Percentiles rank a stretch among this genome's conserved stretches.
Evolutionary conservation across 1,140 invertebrate species (phyloP).

Genomic region (Drosophila triauraria): DNA sequence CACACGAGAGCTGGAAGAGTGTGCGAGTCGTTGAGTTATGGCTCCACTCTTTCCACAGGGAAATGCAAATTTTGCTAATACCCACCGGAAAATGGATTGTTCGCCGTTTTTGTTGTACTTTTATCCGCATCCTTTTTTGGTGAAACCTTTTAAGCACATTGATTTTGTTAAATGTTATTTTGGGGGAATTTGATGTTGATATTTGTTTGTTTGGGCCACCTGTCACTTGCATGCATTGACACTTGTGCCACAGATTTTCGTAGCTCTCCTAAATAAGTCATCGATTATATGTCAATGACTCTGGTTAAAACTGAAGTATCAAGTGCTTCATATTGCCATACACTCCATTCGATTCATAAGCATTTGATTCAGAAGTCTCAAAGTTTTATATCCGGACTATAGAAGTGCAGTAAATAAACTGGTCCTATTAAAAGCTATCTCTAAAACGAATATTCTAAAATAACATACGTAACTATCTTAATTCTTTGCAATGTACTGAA

Average conservation of each 20-base stretch:
- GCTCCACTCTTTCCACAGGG: conserved; percentile 4
- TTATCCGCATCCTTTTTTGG: conserved; percentile 17
- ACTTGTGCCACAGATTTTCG: conserved; percentile 49
- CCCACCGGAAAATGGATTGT: conserved; percentile 31
- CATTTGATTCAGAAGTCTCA: no score
- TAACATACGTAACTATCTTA: neutral
- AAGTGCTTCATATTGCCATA: neutral
- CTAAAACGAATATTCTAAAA: no score
- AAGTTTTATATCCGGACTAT: no score
- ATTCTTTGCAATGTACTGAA: neutral
- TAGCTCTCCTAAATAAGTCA: conserved; percentile 34
- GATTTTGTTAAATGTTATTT: conserved; percentile 55
- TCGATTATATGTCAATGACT: conserved; percentile 46
- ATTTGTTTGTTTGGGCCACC: conserved; percentile 33
- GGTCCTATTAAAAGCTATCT: no score
- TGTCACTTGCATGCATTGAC: conserved; percentile 62
- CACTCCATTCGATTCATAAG: neutral
- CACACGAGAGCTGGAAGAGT: conserved; percentile 12
- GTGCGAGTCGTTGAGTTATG: conserved; percentile 35
- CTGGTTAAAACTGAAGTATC: conserved; percentile 1
- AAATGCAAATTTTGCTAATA: conserved; percentile 47
- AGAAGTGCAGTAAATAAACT: no score
- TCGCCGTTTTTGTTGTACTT: conserved; percentile 21
- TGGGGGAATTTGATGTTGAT: conserved; percentile 39
- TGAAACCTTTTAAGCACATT: conserved; percentile 41